Evolutionary conservation across 2,888 invertebrate species (phyloP).

Genomic region (Punctoribates punctum): DNA sequence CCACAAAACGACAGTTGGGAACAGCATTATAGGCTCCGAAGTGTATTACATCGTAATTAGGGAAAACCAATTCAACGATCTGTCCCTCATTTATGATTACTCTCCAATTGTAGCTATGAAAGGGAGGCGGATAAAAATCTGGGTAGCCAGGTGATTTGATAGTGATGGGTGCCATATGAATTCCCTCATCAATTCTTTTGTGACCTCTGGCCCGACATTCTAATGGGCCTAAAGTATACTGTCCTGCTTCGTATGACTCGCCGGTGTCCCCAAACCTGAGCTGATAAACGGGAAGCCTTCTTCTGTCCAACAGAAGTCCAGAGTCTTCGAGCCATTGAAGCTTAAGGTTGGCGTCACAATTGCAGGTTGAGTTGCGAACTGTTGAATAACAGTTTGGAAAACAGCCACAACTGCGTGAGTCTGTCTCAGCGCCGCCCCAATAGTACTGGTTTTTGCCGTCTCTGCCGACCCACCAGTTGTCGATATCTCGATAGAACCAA

Average conservation of each 20-base stretch:
- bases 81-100: constrained; percentile 47
- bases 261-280: constrained; percentile 50
- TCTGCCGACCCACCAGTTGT: constrained; percentile 50
- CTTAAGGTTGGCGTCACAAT: constrained; percentile 50
- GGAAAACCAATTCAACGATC: constrained; percentile 50
- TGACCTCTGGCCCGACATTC: constrained; percentile 47
- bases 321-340: constrained; percentile 49
- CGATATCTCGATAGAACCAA: constrained; percentile 49
- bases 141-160: constrained; percentile 49
- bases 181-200: constrained; percentile 47
- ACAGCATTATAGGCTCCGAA: constrained; percentile 49
- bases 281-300: constrained; percentile 49
- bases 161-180: constrained; percentile 46
- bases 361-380: constrained; percentile 49
- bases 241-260: constrained; percentile 49
- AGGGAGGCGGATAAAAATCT: constrained; percentile 48
- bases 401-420: constrained; percentile 50
- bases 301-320: constrained; percentile 48
- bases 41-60: constrained; percentile 50
- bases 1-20: constrained; percentile 48
- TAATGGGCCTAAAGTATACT: constrained; percentile 49
- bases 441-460: constrained; percentile 49
- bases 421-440: constrained; percentile 50
- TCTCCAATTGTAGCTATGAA: constrained; percentile 49
- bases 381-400: constrained; percentile 50